Evolutionary conservation across 2,113 vertebrate species (phyloP).

Genomic region (Brachypteracias leptosomus): DNA sequence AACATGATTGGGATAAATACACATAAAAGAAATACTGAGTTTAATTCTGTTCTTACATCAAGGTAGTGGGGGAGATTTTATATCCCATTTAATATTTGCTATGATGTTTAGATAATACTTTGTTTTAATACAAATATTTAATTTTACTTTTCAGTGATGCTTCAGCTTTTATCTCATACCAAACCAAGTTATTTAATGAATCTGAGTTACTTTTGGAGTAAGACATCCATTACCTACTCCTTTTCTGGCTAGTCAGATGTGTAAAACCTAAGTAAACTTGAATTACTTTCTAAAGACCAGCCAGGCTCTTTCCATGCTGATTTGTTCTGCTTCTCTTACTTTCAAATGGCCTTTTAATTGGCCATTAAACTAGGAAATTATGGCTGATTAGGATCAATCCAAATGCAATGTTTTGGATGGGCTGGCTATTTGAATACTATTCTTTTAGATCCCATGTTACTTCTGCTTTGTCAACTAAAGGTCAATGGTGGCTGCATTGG

Average conservation of each 20-base stretch:
- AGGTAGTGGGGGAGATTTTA: neutral
- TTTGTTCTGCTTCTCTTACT: constrained; percentile 70
- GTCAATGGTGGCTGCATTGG: constrained; percentile 46
- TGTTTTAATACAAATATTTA: neutral
- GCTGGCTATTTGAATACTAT: constrained; percentile 43
- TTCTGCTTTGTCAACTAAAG: constrained; percentile 66
- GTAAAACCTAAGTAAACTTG: constrained; percentile 43
- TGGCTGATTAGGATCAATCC: constrained; percentile 69
- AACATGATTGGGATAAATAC: neutral
- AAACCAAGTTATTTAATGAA: neutral
- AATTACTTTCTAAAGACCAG: constrained; percentile 37
- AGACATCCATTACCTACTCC: neutral
- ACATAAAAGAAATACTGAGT: neutral
- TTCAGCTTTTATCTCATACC: neutral
- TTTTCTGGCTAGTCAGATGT: constrained; percentile 30
- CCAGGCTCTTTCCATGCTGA: constrained; percentile 1
- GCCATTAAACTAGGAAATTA: constrained; percentile 71
- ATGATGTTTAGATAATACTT: neutral
- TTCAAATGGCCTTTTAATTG: constrained; percentile 71
- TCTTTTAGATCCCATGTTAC: constrained; percentile 8
- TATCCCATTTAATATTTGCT: neutral
- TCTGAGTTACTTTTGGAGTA: neutral
- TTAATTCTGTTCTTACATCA: neutral
- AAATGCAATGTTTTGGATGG: constrained; percentile 46
- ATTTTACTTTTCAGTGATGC: neutral